Evolutionary conservation across 2,113 vertebrate genomes (phyloP).

Genomic region (Bubo scandiacus): DNA sequence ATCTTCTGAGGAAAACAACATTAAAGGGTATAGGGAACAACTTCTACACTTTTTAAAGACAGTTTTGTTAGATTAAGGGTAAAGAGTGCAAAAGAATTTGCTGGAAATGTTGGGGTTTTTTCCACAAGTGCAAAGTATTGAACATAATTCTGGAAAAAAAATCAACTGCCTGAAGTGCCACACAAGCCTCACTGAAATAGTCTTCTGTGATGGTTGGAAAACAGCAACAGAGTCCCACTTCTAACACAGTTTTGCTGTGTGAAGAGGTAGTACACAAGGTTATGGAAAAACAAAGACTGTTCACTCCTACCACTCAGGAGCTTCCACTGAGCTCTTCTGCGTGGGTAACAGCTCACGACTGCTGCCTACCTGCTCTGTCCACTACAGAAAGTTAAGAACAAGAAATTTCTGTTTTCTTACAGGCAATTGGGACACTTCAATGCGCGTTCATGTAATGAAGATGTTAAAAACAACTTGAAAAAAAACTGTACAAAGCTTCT

Average conservation of each 20-base stretch:
- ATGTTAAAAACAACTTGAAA: not conserved
- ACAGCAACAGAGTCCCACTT: not conserved
- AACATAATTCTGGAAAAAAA: not conserved
- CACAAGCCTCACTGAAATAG: no score
- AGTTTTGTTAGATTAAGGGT: not conserved
- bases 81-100: not conserved
- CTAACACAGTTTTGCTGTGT: no score
- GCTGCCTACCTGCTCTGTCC: no score
- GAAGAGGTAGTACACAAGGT: fast-evolving
- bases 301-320: not conserved
- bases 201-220: not conserved
- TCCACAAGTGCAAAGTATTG: not conserved
- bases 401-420: not conserved
- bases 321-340: not conserved
- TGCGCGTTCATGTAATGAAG: not conserved
- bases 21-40: not conserved
- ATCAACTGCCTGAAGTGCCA: not conserved
- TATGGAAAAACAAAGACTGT: not conserved
- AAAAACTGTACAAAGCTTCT: not conserved
- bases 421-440: not conserved
- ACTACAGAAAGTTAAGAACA: not conserved
- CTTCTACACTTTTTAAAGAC: not conserved
- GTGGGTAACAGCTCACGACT: not conserved
- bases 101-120: not conserved
- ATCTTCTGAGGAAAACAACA: not conserved